phyloP scores from a whole-genome alignment of 2,888 invertebrate species.

The Norana najaformis region DNA sequence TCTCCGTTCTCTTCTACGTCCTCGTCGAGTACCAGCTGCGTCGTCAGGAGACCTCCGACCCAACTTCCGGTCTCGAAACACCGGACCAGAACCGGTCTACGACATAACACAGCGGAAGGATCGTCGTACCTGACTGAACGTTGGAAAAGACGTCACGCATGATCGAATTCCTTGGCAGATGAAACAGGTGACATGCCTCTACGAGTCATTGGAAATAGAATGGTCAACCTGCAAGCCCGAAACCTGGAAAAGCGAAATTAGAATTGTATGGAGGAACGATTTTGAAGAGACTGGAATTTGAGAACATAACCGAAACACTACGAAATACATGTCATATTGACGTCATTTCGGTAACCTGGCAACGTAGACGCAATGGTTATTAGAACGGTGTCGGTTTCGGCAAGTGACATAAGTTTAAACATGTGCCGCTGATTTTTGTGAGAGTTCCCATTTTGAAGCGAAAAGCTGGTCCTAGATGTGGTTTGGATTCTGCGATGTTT shows the following conservation, averaged over 20 bases:
- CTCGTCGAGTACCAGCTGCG: conserved; percentile 58
- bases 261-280: background rate
- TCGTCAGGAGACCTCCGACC: conserved; percentile 42
- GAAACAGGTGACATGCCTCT: background rate
- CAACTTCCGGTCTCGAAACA: conserved; percentile 3
- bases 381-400: background rate
- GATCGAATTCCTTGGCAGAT: background rate
- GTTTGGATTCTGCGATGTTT: background rate
- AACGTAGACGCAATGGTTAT: background rate
- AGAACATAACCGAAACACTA: background rate
- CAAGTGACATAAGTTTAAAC: background rate
- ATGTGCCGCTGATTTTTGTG: background rate
- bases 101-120: background rate
- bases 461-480: background rate
- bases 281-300: background rate
- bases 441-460: background rate
- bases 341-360: too few relatives aligned
- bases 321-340: background rate
- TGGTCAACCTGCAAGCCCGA: background rate
- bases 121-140: conserved; percentile 3
- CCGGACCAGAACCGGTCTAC: background rate
- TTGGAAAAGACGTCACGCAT: background rate
- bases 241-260: background rate
- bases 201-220: background rate
- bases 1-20: conserved; percentile 59